Percentiles rank a stretch among this genome's conserved stretches.
phyloP scores from a whole-genome alignment of 2,888 invertebrate genomes.

The Xestobium rufovillosum region DNA sequence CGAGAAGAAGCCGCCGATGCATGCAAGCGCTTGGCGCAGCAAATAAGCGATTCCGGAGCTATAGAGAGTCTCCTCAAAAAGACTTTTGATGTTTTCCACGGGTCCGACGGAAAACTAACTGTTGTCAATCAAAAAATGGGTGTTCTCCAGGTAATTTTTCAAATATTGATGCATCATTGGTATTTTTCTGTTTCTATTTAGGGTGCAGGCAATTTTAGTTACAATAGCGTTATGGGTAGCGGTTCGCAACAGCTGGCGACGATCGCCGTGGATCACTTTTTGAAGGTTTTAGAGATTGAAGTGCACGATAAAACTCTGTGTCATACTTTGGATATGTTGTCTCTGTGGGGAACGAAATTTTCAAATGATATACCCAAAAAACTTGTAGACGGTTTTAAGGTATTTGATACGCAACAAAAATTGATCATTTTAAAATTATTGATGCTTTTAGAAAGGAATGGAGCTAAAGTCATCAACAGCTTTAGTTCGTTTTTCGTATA shows the following conservation, averaged over 20 bases:
- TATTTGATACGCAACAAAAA: constrained; percentile 22
- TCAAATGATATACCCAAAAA: constrained; percentile 56
- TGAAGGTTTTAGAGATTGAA: constrained; percentile 76
- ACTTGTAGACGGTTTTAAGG: constrained; percentile 58
- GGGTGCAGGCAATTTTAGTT: constrained; percentile 68
- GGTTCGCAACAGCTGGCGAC: constrained; percentile 53
- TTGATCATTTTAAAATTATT: no score
- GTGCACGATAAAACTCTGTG: constrained; percentile 87
- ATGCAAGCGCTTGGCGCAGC: constrained; percentile 60
- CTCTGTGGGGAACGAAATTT: constrained; percentile 67
- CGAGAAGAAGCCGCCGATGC: constrained; percentile 68
- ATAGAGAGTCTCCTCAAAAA: constrained; percentile 61
- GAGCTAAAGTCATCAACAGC: constrained; percentile 70
- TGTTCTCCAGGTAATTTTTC: constrained; percentile 58
- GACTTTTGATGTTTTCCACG: constrained; percentile 75
- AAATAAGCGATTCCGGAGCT: constrained; percentile 60
- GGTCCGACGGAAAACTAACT: constrained; percentile 84
- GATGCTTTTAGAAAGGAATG: constrained; percentile 63
- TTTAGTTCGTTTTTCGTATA: constrained; percentile 69
- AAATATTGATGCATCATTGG: constrained; percentile 7
- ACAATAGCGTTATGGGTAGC: constrained; percentile 56
- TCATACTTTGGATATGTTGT: constrained; percentile 72
- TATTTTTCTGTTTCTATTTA: constrained; percentile 27
- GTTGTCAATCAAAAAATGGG: constrained; percentile 83
- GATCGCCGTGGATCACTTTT: constrained; percentile 58